These are phyloP conservation scores for Neodiprion pinetum DNA, from an alignment of 1,140 invertebrate genomes.

Conservation along the genomic window DNA sequence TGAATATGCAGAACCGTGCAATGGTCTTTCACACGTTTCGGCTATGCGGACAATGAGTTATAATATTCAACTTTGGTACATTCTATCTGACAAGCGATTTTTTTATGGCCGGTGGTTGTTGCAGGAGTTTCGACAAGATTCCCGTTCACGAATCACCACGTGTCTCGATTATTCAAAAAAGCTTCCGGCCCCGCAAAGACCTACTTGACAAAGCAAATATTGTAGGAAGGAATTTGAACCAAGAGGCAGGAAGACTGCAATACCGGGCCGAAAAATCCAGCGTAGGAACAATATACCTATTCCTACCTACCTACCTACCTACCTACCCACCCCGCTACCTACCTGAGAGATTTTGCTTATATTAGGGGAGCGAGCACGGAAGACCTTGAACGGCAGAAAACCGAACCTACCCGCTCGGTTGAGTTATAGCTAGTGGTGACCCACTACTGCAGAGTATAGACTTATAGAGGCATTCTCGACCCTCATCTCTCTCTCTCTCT, in stretches of 20 bases:
- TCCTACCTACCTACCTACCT: slow-evolving; percentile 4
- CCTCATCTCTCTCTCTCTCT: slow-evolving; percentile 21
- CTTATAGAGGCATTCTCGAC: slow-evolving; percentile 58
- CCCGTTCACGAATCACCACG: too few relatives aligned
- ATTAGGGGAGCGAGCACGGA: slow-evolving; percentile 25
- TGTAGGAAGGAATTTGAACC: too few relatives aligned
- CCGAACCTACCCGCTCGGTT: slow-evolving; percentile 40
- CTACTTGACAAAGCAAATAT: too few relatives aligned
- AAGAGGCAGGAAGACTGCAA: not conserved
- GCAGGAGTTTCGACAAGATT: too few relatives aligned
- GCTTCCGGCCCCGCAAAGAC: too few relatives aligned
- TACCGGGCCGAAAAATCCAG: not conserved
- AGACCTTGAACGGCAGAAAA: slow-evolving; percentile 30
- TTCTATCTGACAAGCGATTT: too few relatives aligned
- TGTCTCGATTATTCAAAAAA: too few relatives aligned
- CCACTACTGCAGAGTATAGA: slow-evolving; percentile 40
- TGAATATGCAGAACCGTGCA: too few relatives aligned
- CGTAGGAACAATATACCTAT: slow-evolving; percentile 13
- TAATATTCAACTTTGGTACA: too few relatives aligned
- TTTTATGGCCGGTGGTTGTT: too few relatives aligned
- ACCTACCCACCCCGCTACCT: not conserved
- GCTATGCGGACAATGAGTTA: too few relatives aligned
- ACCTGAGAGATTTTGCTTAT: not conserved
- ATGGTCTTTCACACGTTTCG: too few relatives aligned
- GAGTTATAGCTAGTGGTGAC: slow-evolving; percentile 59